Evolutionary conservation across 2,113 vertebrate genomes (phyloP), one percentile per base, ranked within the genome.

Genomic region (Connochaetes taurinus): DNA sequence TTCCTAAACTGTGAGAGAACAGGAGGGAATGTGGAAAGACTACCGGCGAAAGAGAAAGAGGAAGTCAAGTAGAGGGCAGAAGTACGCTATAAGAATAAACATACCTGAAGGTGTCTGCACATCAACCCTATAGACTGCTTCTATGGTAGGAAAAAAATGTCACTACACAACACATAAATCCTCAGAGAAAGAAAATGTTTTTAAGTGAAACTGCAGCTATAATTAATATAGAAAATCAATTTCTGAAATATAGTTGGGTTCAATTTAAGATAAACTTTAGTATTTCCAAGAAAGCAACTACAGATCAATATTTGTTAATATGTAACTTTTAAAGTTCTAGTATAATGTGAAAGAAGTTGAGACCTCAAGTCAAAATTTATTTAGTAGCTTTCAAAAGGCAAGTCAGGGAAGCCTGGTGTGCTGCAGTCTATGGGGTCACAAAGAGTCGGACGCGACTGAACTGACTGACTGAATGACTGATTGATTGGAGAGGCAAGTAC

Each of bases 211-310:
- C n/a, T 55, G 53, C 2, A 60, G 19, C 36, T 78, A 10, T 52
- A 90, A 86, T 78, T 89, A 97, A 92, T 21, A 95, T 2, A 33
- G 36, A 94, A 96, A 97, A 67, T 1, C 33, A 58, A 90, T 78
- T 93, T 95, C 57, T 96, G 74, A 95, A 95, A 96, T 86, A 55
- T 12, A 95, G 50, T 82, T 94, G 36, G 36, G 67, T 58, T 91
- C 64, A 82, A 57, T 16, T 16, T 16, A 83, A 90, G 80, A 97
- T 71, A 11, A 87, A 80, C 58, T 94, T 85, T 74, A 81, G 3
- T 94, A 96, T 94, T 84, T 21, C 52, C 12, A 80, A 84, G 36
- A 94, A 92, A 91, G 80, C 67, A 91, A 74, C 92, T 45, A 7
- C 6, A 76, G 36, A 10, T 78, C 19, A 12, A 36, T 52, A 83